phyloP scores from a whole-genome alignment of 1,140 invertebrate genomes.

The Drosophila sulfurigaster region DNA sequence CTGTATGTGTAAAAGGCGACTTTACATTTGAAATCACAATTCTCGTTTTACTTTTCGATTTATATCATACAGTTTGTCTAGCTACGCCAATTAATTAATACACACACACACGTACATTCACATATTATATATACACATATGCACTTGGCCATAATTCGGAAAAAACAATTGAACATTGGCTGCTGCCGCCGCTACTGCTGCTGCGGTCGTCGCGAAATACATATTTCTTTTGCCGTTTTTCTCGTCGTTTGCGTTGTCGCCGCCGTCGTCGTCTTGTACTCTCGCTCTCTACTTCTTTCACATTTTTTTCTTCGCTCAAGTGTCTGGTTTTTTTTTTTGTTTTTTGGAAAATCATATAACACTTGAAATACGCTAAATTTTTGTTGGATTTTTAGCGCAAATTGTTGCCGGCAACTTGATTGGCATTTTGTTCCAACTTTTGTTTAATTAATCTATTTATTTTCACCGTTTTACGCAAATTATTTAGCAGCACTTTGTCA shows the following conservation, averaged over 20 bases:
- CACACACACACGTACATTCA: slow-evolving; percentile 38
- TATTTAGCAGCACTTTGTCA: slow-evolving; percentile 77
- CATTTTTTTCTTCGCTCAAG: slow-evolving; percentile 81
- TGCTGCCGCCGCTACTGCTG: slow-evolving; percentile 53
- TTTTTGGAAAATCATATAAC: slow-evolving; percentile 72
- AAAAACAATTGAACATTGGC: slow-evolving; percentile 80
- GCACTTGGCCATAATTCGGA: slow-evolving; percentile 62
- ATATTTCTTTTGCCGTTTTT: slow-evolving; percentile 81
- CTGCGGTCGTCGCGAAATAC: slow-evolving; percentile 81
- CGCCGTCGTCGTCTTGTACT: slow-evolving; percentile 60
- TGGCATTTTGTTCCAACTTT: slow-evolving; percentile 59
- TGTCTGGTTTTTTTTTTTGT: slow-evolving; percentile 60
- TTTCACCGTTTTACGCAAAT: slow-evolving; percentile 82
- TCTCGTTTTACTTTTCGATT: slow-evolving; percentile 41
- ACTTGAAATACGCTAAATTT: slow-evolving; percentile 68
- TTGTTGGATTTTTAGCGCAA: slow-evolving; percentile 46
- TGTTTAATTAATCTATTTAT: slow-evolving; percentile 70
- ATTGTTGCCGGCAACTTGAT: slow-evolving; percentile 59
- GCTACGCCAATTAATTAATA: slow-evolving; percentile 69
- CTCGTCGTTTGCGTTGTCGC: slow-evolving; percentile 71
- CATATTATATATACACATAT: slow-evolving; percentile 46
- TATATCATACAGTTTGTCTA: slow-evolving; percentile 34
- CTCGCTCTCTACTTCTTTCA: slow-evolving; percentile 80
- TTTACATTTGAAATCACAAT: slow-evolving; percentile 42
- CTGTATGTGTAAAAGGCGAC: slow-evolving; percentile 25